Evolutionary conservation across 2,113 vertebrate species (phyloP), one percentile per base, ranked within the genome.

Genomic region (Oplegnathus fasciatus): DNA sequence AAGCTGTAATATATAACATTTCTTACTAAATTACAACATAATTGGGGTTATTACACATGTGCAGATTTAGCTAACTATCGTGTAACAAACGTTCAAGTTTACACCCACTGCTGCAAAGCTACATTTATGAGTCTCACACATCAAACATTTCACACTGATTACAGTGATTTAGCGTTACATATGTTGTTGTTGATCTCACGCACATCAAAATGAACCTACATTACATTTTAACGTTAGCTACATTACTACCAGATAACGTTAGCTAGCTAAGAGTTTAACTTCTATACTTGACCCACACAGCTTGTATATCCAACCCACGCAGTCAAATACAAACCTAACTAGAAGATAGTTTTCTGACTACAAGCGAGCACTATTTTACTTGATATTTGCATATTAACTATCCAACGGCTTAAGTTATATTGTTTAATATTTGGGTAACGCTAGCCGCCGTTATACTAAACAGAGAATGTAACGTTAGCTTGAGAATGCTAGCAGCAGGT

Each of bases 401-500:
- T 0, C 15, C 1, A 9, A 17, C 5, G 6, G 22, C 44, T 54
- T 0, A 4, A 14, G 5, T 48, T 24, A 6, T 37, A 4, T 14
- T 9, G 9, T 30, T n/a, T n/a, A 11, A 14, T 28, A 34, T 32
- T 24, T 61, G 11, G 18, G 24, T 11, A 46, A 73, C 37, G 64
- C 13, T 57, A 6, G 15, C 52, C 9, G 34, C 30, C 28, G 34
- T 74, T 46, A 11, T 2, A 37, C 4, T 32, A 15, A 67, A 11
- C 67, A 68, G 32, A 40, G n/a, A 62, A 20, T 66, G 50, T 14
- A 46, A 58, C 55, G 89, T 79, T 92, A 91, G 93, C 93, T 72
- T 1, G 3, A 70, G 4, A 6, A 72, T 68, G 93, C 91, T 94
- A 93, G 24, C 68, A 83, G 75, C 54, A 48, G 58, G 3, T 44